Evolutionary conservation across 2,113 vertebrate species (phyloP).

Genomic region (Megalops atlanticus): DNA sequence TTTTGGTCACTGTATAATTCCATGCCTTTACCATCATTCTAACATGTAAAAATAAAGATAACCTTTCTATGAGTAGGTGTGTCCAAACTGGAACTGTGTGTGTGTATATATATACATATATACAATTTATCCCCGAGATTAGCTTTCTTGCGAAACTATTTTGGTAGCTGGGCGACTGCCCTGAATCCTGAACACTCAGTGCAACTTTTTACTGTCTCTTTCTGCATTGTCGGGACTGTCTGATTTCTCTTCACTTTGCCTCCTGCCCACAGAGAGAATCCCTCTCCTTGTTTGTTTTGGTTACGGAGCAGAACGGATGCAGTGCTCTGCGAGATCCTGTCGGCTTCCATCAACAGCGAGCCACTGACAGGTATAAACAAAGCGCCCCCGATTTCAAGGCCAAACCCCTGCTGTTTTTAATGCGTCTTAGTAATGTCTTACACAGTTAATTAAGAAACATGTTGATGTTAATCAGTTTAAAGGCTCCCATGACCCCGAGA

Average conservation of each 20-base stretch:
- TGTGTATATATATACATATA: too few relatives aligned
- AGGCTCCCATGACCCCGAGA: neutral
- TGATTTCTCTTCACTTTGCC: constrained; percentile 15
- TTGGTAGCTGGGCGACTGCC: too few relatives aligned
- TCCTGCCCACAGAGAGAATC: neutral
- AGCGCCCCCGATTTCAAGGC: constrained; percentile 34
- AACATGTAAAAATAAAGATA: too few relatives aligned
- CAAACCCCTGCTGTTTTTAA: neutral
- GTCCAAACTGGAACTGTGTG: neutral
- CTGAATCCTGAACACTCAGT: neutral
- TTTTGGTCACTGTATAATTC: too few relatives aligned
- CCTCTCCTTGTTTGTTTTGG: neutral
- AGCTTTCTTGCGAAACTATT: too few relatives aligned
- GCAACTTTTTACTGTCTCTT: neutral
- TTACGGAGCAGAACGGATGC: neutral
- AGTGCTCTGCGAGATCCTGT: neutral
- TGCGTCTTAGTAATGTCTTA: neutral
- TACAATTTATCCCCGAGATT: too few relatives aligned
- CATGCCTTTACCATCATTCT: too few relatives aligned
- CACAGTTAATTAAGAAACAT: neutral
- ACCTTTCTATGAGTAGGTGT: too few relatives aligned
- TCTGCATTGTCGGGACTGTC: neutral
- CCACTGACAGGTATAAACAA: constrained; percentile 26
- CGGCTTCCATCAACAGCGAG: neutral
- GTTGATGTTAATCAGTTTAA: constrained; percentile 9